Evolutionary conservation across 2,113 vertebrate species (phyloP).

Genomic region (Apus apus): DNA sequence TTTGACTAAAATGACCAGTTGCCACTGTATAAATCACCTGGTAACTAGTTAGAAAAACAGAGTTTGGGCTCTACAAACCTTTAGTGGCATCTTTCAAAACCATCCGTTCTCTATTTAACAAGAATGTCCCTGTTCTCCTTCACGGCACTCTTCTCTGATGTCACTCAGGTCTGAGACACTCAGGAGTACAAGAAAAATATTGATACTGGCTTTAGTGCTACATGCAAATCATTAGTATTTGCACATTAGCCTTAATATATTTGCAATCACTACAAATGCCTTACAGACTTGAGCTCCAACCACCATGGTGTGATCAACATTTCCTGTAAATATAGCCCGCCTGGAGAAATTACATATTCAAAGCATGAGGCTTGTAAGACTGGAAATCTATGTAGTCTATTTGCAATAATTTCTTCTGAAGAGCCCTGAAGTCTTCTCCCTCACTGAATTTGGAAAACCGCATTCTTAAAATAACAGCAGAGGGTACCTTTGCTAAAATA

Average conservation of each 20-base stretch:
- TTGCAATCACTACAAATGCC: not conserved
- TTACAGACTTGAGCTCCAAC: not conserved
- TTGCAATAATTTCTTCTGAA: not conserved
- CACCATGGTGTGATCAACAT: not conserved
- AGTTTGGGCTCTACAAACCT: not conserved
- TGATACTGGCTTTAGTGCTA: not conserved
- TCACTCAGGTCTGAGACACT: not conserved
- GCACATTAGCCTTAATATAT: not conserved
- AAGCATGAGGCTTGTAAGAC: not conserved
- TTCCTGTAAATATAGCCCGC: not conserved
- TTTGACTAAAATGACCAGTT: not conserved
- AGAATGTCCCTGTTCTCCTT: not conserved
- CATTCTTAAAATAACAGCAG: not conserved
- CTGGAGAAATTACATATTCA: constrained; percentile 14
- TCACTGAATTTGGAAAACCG: not conserved
- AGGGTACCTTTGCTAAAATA: not conserved
- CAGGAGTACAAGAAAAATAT: not conserved
- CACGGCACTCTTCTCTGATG: not conserved
- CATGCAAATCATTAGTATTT: not conserved
- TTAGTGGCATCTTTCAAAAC: not conserved
- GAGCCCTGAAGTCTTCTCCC: not conserved
- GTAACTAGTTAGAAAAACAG: not conserved
- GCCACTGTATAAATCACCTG: not conserved
- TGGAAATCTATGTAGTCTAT: not conserved
- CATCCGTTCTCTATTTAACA: not conserved